Evolutionary conservation across 2,888 invertebrate genomes (phyloP), one percentile per base, ranked within the genome.

Genomic region (Pharmacophagus antenor): DNA sequence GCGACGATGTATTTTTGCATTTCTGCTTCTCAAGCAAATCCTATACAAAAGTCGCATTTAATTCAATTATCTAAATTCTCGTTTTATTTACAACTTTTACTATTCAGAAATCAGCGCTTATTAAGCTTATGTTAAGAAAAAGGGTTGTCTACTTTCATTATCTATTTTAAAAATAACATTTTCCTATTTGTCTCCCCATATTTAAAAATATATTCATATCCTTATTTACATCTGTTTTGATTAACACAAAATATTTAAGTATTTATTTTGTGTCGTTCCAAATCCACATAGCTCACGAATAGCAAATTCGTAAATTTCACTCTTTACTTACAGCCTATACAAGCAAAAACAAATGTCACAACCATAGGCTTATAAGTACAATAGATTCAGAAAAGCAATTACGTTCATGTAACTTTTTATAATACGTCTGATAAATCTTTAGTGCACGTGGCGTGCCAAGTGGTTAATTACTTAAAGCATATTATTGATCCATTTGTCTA

Each of bases 1-100:
- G 23, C 46, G 55, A 12, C 60, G 5, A 46, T 56, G 31, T 49
- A 46, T 60, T 60, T 55, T 50, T 47, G 47, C 55, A 51, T 60
- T 50, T 56, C 56, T 51, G 55, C 25, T 47, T 51, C 50, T 54
- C 50, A 46, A 12, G 31, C 8, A 12, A 31, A 25, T 50, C 27
- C 55, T 47, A 41, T 52, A 52, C 44, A 52, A 37, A 58, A 48
- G 41, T 46, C 44, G 21, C 55, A 31, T 55, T 54, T 54, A 54
- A 31, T 44, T 59, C 41, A 25, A 47, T 53, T 20, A 21, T 21
- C 41, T 51, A 44, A 52, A 54, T 53, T 22, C 21, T 53, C 25
- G 18, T 58, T 48, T 53, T 41, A 58, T 52, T 52, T 46, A 52
- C 47, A 46, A 23, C 46, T 37, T 17, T 17, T 25, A 27, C 12